Base-by-base conservation (phyloP, 1,140 invertebrate species). In the Drosophila sucinea region DNA sequence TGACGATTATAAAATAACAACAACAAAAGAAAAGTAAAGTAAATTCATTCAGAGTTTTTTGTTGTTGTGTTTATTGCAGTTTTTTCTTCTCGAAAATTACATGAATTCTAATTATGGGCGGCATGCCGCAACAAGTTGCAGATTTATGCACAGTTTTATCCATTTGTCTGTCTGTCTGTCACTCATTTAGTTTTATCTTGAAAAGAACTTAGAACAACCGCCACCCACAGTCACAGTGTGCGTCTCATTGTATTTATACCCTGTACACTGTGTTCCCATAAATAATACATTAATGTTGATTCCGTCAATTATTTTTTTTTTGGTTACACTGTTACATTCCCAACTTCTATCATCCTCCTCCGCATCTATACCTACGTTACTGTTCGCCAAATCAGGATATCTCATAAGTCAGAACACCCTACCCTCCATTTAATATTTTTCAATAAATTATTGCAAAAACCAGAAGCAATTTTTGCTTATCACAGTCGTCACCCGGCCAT, bases 1-100 rank as follows among this genome's bases (percentile, higher is more conserved):
- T 51, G 23, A 51, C 44, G 44, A 51, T 51, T 51, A 58, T 23
- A 58, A 57, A 58, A 56, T 30, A 56, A 35, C 17, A 33, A 38
- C 56, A 35, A 58, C 33, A 58, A 30, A 30, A 56, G 32, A 58
- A 58, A 25, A 35, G 33, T 58, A 58, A 58, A 38, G 23, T 23
- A 58, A 58, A 58, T 58, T 58, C 56, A 58, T 58, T 58, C 56
- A 58, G 17, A 17, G 56, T 38, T 58, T 51, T 51, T 51, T 25
- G 25, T 25, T 23, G 3, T 3, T 51, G 6, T 38, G 10, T 51
- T 51, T 51, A 8, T 8, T 51, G 3, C 27, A 7, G 44, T 47
- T 25, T 47, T 25, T 51, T 10, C 10, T 55, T 54, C 17, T 17
- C 17, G 27, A 55, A 29, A 55, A 17, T 58, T 58, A 23, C 17